Percentiles rank a stretch among this genome's conserved stretches.
Conservation (phyloP, 2,888 invertebrate species). For the Apodemia duryi region DNA sequence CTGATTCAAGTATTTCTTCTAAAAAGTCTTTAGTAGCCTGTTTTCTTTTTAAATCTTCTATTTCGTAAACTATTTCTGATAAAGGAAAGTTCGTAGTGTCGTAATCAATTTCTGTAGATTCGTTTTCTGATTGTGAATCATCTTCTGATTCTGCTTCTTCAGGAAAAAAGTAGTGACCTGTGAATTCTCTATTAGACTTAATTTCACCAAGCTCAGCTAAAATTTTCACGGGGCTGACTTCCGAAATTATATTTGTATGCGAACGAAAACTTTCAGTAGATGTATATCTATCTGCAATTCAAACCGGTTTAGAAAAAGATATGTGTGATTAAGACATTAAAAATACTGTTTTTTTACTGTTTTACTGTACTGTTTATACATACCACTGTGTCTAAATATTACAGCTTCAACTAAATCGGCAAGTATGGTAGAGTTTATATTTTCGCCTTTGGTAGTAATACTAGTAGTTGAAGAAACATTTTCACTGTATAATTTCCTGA, state of each 20-base stretch:
- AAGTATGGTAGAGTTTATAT: slow-evolving; percentile 62
- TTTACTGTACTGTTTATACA: slow-evolving; percentile 13
- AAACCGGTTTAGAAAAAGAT: neutral
- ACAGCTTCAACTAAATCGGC: slow-evolving; percentile 69
- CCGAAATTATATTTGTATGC: slow-evolving; percentile 34
- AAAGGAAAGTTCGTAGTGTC: slow-evolving; percentile 46
- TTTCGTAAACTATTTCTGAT: slow-evolving; percentile 57
- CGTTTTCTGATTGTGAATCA: slow-evolving; percentile 32
- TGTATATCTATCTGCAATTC: slow-evolving; percentile 47
- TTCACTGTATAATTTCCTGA: slow-evolving; percentile 57
- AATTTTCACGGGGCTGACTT: slow-evolving; percentile 52
- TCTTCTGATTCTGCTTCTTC: slow-evolving; percentile 58
- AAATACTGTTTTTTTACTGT: too few species aligned
- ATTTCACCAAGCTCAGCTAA: slow-evolving; percentile 59
- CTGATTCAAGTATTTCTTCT: slow-evolving; percentile 64
- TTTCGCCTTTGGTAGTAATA: slow-evolving; percentile 45
- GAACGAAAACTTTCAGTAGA: slow-evolving; percentile 34
- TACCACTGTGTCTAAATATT: slow-evolving; percentile 64
- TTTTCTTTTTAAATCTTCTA: slow-evolving; percentile 55
- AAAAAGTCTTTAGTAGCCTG: slow-evolving; percentile 59
- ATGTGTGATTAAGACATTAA: neutral
- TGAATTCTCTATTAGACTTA: slow-evolving; percentile 52
- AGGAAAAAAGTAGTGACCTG: slow-evolving; percentile 70
- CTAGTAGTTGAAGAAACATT: slow-evolving; percentile 45
- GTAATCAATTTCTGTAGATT: slow-evolving; percentile 53